Conservation (phyloP, 2,797 vertebrate genomes). For the Protosalanx chinensis region DNA sequence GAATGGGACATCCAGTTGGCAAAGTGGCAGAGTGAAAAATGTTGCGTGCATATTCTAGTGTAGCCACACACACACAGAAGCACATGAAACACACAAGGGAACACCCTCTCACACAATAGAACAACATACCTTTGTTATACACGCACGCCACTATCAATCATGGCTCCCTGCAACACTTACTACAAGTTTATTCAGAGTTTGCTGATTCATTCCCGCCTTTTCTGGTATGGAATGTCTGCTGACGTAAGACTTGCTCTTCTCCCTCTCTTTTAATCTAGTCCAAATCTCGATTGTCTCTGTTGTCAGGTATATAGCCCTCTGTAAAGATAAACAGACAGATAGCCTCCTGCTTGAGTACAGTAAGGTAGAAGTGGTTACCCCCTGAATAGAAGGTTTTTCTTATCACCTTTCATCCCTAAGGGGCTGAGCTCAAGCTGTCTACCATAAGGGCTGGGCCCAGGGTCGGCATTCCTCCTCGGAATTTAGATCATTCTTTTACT, state of each 20-base stretch:
- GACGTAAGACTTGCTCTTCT: constrained; percentile 32
- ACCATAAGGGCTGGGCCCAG: too few species aligned
- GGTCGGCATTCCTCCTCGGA: too few species aligned
- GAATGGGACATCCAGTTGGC: constrained; percentile 40
- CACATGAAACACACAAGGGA: constrained; percentile 13
- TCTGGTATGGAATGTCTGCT: constrained; percentile 35
- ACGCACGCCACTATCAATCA: background rate
- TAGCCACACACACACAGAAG: background rate
- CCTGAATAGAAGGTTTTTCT: constrained; percentile 40
- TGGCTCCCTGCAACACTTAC: too few species aligned
- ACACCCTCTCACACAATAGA: constrained; percentile 20
- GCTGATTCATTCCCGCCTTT: constrained; percentile 9
- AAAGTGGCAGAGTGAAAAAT: constrained; percentile 40
- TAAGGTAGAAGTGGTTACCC: constrained; percentile 44
- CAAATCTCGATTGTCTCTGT: constrained; percentile 48
- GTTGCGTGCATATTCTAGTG: background rate
- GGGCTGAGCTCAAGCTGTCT: constrained; percentile 28
- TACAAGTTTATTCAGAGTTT: too few species aligned
- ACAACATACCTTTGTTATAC: too few species aligned
- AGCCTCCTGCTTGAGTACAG: constrained; percentile 41
- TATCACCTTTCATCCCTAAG: constrained; percentile 43
- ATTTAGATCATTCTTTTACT: background rate
- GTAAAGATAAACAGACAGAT: constrained; percentile 66
- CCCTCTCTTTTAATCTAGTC: constrained; percentile 25
- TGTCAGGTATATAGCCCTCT: constrained; percentile 56